These are phyloP conservation scores for Xanthorhoe spadicearia DNA, from an alignment of 2,888 invertebrate genomes.

Conservation along the genomic window DNA sequence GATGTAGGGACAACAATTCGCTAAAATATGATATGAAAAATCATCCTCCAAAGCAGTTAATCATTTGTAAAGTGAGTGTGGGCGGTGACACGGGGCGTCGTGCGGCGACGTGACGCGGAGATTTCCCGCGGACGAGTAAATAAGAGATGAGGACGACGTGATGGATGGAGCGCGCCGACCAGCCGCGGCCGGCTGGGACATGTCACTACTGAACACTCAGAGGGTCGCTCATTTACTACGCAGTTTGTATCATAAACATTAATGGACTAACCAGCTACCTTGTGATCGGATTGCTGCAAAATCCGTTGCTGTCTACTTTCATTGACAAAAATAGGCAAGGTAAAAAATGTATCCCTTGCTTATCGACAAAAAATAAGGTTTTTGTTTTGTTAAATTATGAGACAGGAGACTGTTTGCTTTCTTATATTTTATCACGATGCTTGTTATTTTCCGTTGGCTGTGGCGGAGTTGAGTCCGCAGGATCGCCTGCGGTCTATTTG, in stretches of 20 bases:
- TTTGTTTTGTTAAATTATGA: too few species aligned
- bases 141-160: conserved; percentile 36
- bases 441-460: neutral
- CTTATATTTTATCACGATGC: neutral
- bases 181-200: conserved; percentile 1
- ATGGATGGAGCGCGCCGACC: conserved; percentile 35
- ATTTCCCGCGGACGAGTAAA: conserved; percentile 21
- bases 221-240: neutral
- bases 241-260: too few species aligned
- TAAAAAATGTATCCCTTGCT: too few species aligned
- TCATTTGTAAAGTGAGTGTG: conserved; percentile 20
- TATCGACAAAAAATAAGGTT: too few species aligned
- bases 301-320: too few species aligned
- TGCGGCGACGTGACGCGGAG: conserved; percentile 3
- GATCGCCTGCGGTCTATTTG: conserved; percentile 22
- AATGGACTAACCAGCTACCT: too few species aligned
- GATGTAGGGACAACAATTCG: neutral
- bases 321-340: neutral
- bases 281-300: too few species aligned
- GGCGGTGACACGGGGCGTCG: neutral
- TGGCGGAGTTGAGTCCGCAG: conserved; percentile 10
- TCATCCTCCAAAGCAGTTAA: conserved; percentile 8
- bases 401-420: neutral
- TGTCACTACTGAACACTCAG: neutral
- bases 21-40: conserved; percentile 8